Percentiles rank a stretch among this genome's conserved stretches.
These are phyloP conservation scores for Trachelus stipa DNA, from an alignment of 2,888 invertebrate genomes.

Conservation along the genomic window DNA sequence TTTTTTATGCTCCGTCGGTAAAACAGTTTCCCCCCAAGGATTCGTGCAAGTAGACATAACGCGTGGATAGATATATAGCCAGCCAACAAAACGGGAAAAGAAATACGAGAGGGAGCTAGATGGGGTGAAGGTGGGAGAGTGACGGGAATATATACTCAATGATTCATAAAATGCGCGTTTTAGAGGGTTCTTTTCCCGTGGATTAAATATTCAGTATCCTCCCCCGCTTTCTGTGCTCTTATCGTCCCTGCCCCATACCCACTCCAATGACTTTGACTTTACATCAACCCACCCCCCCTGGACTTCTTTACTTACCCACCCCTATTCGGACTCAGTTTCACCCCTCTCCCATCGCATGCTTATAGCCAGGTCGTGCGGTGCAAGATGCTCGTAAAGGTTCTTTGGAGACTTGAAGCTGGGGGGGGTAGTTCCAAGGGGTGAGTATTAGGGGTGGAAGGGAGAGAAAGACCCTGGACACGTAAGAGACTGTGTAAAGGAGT, in stretches of 20 bases:
- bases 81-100: background rate
- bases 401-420: background rate
- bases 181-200: slow-evolving; percentile 44
- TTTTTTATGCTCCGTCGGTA: background rate
- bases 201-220: slow-evolving; percentile 51
- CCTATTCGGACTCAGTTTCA: slow-evolving; percentile 5
- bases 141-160: slow-evolving; percentile 38
- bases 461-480: too few relatives aligned
- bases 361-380: background rate
- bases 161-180: slow-evolving; percentile 56
- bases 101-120: slow-evolving; percentile 18
- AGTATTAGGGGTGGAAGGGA: too few relatives aligned
- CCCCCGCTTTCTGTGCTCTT: slow-evolving; percentile 17
- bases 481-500: too few relatives aligned
- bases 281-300: slow-evolving; percentile 13
- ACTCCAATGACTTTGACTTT: too few relatives aligned
- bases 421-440: too few relatives aligned
- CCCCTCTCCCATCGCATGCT: background rate
- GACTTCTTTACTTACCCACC: slow-evolving; percentile 30
- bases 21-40: slow-evolving; percentile 5
- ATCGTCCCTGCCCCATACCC: too few relatives aligned
- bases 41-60: background rate
- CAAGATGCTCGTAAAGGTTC: slow-evolving; percentile 22
- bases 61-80: too few relatives aligned
- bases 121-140: background rate